Base-by-base conservation (phyloP, 2,888 invertebrate species). In the Polydrusus pterygomalis region DNA sequence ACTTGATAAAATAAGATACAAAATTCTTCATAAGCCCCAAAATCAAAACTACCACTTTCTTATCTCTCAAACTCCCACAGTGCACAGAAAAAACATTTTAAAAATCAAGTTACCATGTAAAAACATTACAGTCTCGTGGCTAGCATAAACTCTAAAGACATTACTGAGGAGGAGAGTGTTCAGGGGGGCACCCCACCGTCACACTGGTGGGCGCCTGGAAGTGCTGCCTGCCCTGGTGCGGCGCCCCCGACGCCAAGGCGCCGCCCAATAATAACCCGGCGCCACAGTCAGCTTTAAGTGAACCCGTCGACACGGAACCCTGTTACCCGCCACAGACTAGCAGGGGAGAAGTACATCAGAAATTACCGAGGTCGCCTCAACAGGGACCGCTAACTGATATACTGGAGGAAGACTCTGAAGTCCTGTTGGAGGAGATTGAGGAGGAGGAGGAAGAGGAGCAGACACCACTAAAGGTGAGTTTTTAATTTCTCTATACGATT, bases 161-260 rank as follows among this genome's bases (percentile, higher is more conserved):
- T 58, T 60, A 58, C 54, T 47, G n/a, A 58, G 34, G 25, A 70
- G 70, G 40, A 56, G 56, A 54, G 63, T 62, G 63, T 60, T 51
- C 15, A 56, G 70, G 75, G 78, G 70, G 80, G 82, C 51, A 67
- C 74, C 69, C 77, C 72, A 62, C 83, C 86, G 88, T 88, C 92
- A 92, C 90, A 89, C 91, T 92, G 92, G 91, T 91, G 88, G 92
- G 93, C 91, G 92, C 93, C 90, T 93, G 93, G 92, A 93, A 93
- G 91, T 93, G 93, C 90, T 93, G 93, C 91, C 91, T 93, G 92
- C 93, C 93, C 91, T 93, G 93, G 92, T 93, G 93, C 91, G 93
- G 93, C 92, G 90, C 92, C 91, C 92, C 93, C 83, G 87, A 86
- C 83, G 86, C 86, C 85, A 87, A 87, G 85, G 80, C 80, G 67